Percentiles rank a stretch among this genome's conserved stretches.
Evolutionary conservation across 2,797 vertebrate species (phyloP).

Genomic region (Ispidina lecontei): DNA sequence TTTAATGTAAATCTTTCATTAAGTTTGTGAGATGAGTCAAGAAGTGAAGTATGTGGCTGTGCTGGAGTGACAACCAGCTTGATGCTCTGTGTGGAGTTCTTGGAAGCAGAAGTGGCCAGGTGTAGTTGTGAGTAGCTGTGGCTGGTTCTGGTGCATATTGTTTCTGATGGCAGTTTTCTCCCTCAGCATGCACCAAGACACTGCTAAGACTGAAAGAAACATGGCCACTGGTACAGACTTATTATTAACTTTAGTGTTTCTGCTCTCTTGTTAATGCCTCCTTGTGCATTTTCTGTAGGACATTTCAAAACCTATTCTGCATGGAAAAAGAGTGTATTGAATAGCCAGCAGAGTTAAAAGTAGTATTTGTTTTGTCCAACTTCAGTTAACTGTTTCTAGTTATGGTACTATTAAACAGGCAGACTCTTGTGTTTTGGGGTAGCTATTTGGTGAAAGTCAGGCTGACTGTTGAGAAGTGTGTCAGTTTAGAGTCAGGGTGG

Average conservation of each 20-base stretch:
- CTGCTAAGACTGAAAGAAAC: neutral
- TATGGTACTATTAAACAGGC: neutral
- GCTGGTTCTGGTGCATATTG: neutral
- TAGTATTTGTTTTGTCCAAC: neutral
- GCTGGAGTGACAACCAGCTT: neutral
- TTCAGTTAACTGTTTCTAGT: neutral
- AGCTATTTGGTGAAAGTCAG: neutral
- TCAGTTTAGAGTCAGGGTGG: no score
- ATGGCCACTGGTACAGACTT: neutral
- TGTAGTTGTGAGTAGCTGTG: neutral
- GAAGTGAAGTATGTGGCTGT: neutral
- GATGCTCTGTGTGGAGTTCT: fast-evolving
- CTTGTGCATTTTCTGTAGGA: neutral
- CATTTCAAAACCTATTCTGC: fast-evolving
- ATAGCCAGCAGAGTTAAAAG: neutral
- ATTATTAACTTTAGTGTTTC: neutral
- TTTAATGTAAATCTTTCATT: fast-evolving
- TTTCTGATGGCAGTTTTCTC: neutral
- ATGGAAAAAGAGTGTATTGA: neutral
- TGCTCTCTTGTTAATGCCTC: neutral
- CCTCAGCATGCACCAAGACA: neutral
- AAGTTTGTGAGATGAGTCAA: neutral
- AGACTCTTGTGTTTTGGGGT: neutral
- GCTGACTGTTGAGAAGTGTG: neutral
- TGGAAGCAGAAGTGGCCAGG: neutral